These are phyloP conservation scores for Acrobasis suavella DNA, from an alignment of 2,888 invertebrate species.

Conservation along the genomic window DNA sequence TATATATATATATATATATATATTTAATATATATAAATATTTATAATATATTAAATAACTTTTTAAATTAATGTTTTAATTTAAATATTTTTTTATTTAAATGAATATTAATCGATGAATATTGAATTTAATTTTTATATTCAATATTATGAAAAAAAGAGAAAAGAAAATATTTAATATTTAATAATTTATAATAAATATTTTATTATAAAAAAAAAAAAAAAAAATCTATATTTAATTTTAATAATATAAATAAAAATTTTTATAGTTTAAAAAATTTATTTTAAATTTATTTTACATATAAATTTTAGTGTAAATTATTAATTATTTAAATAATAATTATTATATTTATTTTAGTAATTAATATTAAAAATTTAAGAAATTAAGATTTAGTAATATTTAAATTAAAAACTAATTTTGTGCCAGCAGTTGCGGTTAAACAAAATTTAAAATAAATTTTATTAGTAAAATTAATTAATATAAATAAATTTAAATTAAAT, in stretches of 20 bases:
- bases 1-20: slow-evolving; percentile 36
- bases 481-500: slow-evolving; percentile 60
- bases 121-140: slow-evolving; percentile 31
- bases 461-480: slow-evolving; percentile 60
- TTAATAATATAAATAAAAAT: slow-evolving; percentile 55
- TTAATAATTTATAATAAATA: slow-evolving; percentile 36
- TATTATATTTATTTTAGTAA: slow-evolving; percentile 53
- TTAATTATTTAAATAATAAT: slow-evolving; percentile 67
- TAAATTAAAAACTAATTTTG: slow-evolving; percentile 84
- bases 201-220: slow-evolving; percentile 53
- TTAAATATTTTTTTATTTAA: slow-evolving; percentile 18
- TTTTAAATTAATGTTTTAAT: slow-evolving; percentile 30
- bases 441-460: slow-evolving; percentile 82
- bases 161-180: slow-evolving; percentile 31
- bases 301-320: slow-evolving; percentile 72
- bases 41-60: slow-evolving; percentile 38
- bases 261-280: slow-evolving; percentile 76
- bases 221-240: slow-evolving; percentile 54
- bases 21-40: slow-evolving; percentile 26
- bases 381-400: slow-evolving; percentile 84
- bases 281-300: slow-evolving; percentile 80
- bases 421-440: slow-evolving; percentile 88
- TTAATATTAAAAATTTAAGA: slow-evolving; percentile 82
- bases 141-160: slow-evolving; percentile 30
- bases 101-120: slow-evolving; percentile 30